Base-by-base conservation (phyloP, 2,888 invertebrate species). In the Rhaphigaster nebulosa region DNA sequence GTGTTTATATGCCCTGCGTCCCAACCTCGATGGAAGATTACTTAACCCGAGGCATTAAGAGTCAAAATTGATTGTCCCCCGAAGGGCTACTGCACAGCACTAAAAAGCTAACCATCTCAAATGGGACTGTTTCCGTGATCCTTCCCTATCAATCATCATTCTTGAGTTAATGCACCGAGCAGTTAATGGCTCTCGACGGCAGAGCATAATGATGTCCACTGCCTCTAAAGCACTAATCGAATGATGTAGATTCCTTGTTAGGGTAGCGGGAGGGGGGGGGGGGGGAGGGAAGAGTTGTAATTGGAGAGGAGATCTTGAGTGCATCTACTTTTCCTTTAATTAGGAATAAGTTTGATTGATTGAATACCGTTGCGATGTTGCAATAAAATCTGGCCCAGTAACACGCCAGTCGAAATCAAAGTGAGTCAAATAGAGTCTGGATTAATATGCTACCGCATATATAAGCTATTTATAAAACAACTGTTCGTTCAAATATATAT, bases 81-180 rank as follows among this genome's bases (percentile, higher is more conserved):
- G 60, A 60, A 60, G 60, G 60, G 60, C n/a, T 60, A 60, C 60
- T 60, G 60, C 60, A n/a, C 60, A n/a, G 1, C n/a, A 60, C 60
- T 60, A 60, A 60, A 60, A 60, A 60, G 60, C 60, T n/a, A 60
- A 60, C n/a, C 60, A 60, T n/a, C 60, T 60, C 60, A 60, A 60
- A 60, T 60, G 10, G 60, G 60, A 12, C 60, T 60, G n/a, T 60
- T 56, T 56, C 56, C 56, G 23, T 26, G 56, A 56, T 26, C 56
- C 56, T 56, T 56, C 8, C 12, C 60, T 60, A n/a, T 60, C 60
- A 60, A 60, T 60, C 60, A 60, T 60, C 60, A 60, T 60, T 60
- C 60, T 60, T n/a, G n/a, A 60, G 60, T 10, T 60, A 60, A 60
- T 60, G 60, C n/a, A n/a, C n/a, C n/a, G 60, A 10, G 23, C 56